Evolutionary conservation across 2,113 vertebrate genomes (phyloP).

Genomic region (Numida meleagris): DNA sequence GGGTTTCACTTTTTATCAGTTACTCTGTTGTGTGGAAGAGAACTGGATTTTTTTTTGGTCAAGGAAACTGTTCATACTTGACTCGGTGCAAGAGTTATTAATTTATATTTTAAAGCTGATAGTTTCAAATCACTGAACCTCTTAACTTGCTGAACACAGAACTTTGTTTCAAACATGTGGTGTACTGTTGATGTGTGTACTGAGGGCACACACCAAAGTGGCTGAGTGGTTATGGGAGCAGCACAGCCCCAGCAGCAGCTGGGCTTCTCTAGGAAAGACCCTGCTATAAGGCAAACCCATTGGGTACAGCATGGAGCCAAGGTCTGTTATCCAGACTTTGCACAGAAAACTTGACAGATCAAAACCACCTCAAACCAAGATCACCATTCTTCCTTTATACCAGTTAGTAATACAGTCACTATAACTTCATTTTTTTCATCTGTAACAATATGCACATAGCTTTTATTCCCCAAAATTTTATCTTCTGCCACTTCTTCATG

Average conservation of each 20-base stretch:
- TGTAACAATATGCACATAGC: rapidly evolving
- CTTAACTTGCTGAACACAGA: neutral
- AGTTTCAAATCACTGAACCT: neutral
- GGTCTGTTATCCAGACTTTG: neutral
- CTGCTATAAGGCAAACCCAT: neutral
- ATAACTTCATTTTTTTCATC: neutral
- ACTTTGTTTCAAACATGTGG: neutral
- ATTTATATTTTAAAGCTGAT: neutral
- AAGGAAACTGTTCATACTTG: neutral
- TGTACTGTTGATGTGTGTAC: neutral
- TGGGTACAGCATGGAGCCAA: neutral
- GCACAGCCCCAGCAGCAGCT: neutral
- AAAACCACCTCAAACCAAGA: neutral
- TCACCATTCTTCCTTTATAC: neutral
- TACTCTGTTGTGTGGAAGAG: neutral
- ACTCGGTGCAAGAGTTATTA: neutral
- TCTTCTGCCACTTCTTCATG: neutral
- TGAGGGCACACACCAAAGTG: neutral
- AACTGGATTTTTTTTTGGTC: neutral
- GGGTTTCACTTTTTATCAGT: neutral
- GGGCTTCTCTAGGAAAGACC: neutral
- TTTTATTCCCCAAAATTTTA: neutral
- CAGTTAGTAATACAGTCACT: neutral
- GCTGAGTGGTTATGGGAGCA: neutral
- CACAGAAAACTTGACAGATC: neutral